These are phyloP conservation scores for Pseudococcus viburni DNA, from an alignment of 2,888 invertebrate species.

Conservation along the genomic window DNA sequence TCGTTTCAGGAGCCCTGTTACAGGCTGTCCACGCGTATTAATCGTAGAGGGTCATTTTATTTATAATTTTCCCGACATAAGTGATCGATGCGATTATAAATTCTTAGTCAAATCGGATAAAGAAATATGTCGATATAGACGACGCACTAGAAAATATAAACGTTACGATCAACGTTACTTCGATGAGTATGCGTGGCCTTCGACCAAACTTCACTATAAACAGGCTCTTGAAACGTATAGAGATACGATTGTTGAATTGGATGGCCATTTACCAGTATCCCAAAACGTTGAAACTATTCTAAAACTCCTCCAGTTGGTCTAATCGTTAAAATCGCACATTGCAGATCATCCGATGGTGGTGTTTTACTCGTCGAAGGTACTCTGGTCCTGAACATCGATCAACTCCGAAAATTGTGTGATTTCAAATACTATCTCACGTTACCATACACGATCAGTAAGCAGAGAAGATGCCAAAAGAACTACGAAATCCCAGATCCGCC, in stretches of 20 bases:
- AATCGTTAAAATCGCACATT: background rate
- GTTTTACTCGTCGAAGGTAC: constrained; percentile 59
- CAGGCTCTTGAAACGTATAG: background rate
- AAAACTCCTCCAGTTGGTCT: background rate
- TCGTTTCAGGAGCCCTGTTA: constrained; percentile 30
- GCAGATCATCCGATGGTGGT: background rate
- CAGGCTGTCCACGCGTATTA: constrained; percentile 48
- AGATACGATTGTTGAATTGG: constrained; percentile 31
- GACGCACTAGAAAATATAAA: constrained; percentile 64
- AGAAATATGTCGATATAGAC: constrained; percentile 60
- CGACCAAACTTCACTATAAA: constrained; percentile 51
- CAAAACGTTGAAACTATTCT: constrained; percentile 4
- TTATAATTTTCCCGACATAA: constrained; percentile 61
- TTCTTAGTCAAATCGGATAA: constrained; percentile 66
- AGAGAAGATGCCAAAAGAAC: constrained; percentile 28
- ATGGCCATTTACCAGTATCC: constrained; percentile 41
- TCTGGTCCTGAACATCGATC: constrained; percentile 30
- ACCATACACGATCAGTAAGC: constrained; percentile 42
- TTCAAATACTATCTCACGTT: constrained; percentile 56
- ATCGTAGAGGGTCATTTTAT: constrained; percentile 67
- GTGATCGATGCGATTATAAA: constrained; percentile 50
- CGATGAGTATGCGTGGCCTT: constrained; percentile 67
- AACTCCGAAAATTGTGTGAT: constrained; percentile 13
- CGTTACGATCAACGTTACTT: constrained; percentile 66
- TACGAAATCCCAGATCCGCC: constrained; percentile 62